Base-by-base conservation (phyloP, 2,888 invertebrate species). In the Falcaria lacertinaria region DNA sequence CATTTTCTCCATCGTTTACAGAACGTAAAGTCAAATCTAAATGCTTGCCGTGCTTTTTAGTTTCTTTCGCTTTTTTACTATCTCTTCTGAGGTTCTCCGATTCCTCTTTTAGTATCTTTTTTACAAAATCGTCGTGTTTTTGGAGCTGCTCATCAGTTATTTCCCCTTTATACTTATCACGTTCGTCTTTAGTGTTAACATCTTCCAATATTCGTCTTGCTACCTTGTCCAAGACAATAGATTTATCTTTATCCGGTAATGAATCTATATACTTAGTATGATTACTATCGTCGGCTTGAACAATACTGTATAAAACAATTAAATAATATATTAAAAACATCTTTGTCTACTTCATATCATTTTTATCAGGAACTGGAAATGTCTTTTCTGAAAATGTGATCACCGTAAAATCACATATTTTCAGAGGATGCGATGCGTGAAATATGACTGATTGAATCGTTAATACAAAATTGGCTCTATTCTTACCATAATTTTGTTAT, bases 181-280 rank as follows among this genome's bases (percentile, higher is more conserved):
- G 48, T 4, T 45, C 39, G 6, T 62, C 60, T 33, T 61, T 63
- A 15, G 54, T 54, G 19, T 70, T 56, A 0, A 81, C 70, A 43
- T 75, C 77, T 37, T 70, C 59, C 8, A 74, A 43, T 49, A 87
- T 78, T 36, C 86, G 65, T 53, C 78, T 73, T 0, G 82, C 81
- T 8, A 87, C 70, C 15, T 57, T 70, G 22, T 82, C 70, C 36
- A 86, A 47, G 34, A 87, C 81, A 0, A 71, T 70, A 16, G 71
- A 59, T 48, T 86, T 87, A 34, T 83, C 79, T 17, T 68, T 58
- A 28, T 80, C 80, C 0, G 83, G 77, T 13, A 88, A 54, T 19
- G 77, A 54, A 57, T 85, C 78, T 39, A 86, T 76, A 39, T 76
- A 85, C 49, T 74, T 79, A 2, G 57, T 56, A 35, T 77, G 72